These are phyloP conservation scores for Bellardia pandia DNA, from an alignment of 2,888 invertebrate species.

Conservation along the genomic window DNA sequence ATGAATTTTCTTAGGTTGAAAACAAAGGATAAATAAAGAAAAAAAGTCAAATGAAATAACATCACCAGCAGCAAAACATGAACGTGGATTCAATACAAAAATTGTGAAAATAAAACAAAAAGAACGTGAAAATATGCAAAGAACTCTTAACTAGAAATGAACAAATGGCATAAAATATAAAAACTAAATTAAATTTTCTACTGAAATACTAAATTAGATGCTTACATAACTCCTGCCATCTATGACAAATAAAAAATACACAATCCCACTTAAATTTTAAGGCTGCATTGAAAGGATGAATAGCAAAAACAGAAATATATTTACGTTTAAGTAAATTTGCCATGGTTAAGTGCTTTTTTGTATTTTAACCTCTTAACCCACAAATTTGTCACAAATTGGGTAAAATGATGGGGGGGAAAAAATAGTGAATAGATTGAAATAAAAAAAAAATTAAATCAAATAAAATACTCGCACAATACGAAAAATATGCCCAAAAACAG, in stretches of 20 bases:
- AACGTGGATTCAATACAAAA: slow-evolving; percentile 42
- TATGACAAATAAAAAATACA: background rate
- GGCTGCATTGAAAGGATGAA: slow-evolving; percentile 23
- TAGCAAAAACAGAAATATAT: background rate
- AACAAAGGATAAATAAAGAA: slow-evolving; percentile 20
- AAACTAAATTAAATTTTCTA: background rate
- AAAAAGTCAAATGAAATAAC: slow-evolving; percentile 9
- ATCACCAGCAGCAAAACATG: slow-evolving; percentile 17
- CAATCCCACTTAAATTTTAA: background rate
- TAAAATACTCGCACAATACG: slow-evolving; percentile 13
- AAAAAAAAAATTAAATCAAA: slow-evolving; percentile 56
- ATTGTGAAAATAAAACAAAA: slow-evolving; percentile 40
- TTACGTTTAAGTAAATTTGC: slow-evolving; percentile 66
- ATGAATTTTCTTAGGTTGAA: slow-evolving; percentile 59
- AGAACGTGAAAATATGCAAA: slow-evolving; percentile 62
- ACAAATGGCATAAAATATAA: slow-evolving; percentile 26
- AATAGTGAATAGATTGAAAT: slow-evolving; percentile 2
- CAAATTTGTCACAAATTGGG: slow-evolving; percentile 59
- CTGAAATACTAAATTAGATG: background rate
- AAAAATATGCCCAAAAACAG: slow-evolving; percentile 32
- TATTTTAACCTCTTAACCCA: slow-evolving; percentile 73
- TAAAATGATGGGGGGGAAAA: background rate
- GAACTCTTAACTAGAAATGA: slow-evolving; percentile 38
- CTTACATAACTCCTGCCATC: background rate
- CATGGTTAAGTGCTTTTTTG: slow-evolving; percentile 69